Base-by-base conservation (phyloP, 2,888 invertebrate species). In the Caenorhabditis sp. region DNA sequence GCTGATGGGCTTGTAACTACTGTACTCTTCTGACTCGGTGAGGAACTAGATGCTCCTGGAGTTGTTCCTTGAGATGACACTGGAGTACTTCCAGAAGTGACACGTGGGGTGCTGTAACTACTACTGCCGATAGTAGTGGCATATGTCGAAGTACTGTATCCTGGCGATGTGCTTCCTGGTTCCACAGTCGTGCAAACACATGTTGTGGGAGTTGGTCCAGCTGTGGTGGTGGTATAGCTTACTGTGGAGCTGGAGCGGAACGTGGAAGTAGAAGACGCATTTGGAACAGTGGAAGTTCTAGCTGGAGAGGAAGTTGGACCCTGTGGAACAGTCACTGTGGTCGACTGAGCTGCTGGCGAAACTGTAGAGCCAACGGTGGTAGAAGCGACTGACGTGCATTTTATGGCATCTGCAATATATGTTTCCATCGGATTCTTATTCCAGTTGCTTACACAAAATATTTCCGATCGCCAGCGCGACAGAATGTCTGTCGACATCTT, bases 401-500 rank as follows among this genome's bases (percentile, higher is more conserved):
- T 44, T 3, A 54, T 61, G 47, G 47, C 49, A 38, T 73, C 73
- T 58, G 38, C n/a, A 70, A 16, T 19, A 19, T 8, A n/a, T n/a
- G n/a, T n/a, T n/a, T n/a, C n/a, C n/a, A n/a, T 2, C 8, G n/a
- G 4, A 22, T 4, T 22, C 22, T 19, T 51, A 51, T 19, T n/a
- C 7, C 8, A 51, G 14, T 22, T 22, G 44, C 70, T 74, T 10
- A 73, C 75, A 41, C 38, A 81, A 24, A 70, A 76, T 28, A 6
- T 44, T 49, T 64, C 75, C 81, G 19, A 81, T 69, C 8, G 56
- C 35, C 2, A 26, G 7, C 0, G 82, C 76, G 22, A 82, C 68
- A 3, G 35, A 28, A 1, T 6, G 14, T 28, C 73, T 41, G 54
- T 82, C 76, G 0, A 59, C 24, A 51, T 72, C 68, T 28, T 49